Base-by-base conservation (phyloP, 2,113 vertebrate species). In the Thalassarche chlororhynchos region DNA sequence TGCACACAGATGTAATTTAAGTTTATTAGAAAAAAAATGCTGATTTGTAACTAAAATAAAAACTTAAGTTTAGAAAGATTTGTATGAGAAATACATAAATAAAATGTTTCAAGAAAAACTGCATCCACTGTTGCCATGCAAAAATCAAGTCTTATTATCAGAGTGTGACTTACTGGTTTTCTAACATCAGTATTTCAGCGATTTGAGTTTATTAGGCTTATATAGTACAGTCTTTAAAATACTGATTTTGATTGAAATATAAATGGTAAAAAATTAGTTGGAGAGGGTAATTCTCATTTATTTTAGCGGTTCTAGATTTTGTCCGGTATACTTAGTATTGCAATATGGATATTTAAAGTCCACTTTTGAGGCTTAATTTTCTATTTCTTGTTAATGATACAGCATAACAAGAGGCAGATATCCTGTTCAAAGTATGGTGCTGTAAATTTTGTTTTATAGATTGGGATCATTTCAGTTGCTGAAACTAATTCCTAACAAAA, bases 21-120 rank as follows among this genome's bases (percentile, higher is more conserved):
- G 65, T 25, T 97, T 97, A 76, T 98, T 97, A 97, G 58, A 82
- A 93, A 62, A 84, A 93, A 87, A 83, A 44, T 10, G 1, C 24
- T 46, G 10, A 44, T 93, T 94, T 97, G 55, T 94, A 38, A 61
- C n/a, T 52, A 36, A 84, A 84, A 40, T 21, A 16, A 77, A 64
- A 71, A n/a, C 14, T 3, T 40, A 10, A n/a, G 8, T 24, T 87
- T 34, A 49, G 14, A 34, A 52, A 55, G 17, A 66, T 77, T 29
- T 46, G 2, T 74, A 12, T 61, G 32, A 89, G 29, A 61, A 83
- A 86, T 57, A 34, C 2, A 18, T 52, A 20, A 83, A 72, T 16
- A 68, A 72, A 62, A n/a, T 24, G 8, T 55, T 89, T 90, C 8
- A 55, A 65, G 32, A 49, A 26, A 60, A 55, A n/a, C 47, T 54